Base-by-base conservation (phyloP, 1,140 invertebrate species). In the Ptiloglossa arizonensis region DNA sequence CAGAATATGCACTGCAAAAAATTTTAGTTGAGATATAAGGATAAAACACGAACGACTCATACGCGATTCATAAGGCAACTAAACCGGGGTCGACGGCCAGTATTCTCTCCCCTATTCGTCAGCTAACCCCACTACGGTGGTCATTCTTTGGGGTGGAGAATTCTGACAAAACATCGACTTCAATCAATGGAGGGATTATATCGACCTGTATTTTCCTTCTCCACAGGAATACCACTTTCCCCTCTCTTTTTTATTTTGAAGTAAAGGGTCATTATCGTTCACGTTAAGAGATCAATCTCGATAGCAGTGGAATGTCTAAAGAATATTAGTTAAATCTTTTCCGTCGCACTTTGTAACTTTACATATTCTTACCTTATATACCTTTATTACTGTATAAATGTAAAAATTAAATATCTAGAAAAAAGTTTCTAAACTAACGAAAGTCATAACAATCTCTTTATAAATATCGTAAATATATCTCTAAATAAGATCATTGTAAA, bases 101-200 rank as follows among this genome's bases (percentile, higher is more conserved):
- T 59, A 24, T 68, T 80, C 54, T 68, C 70, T 68, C 70, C 41
- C 78, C 66, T 63, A 80, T 64, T 71, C 71, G 66, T 62, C 52
- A 44, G 38, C 56, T 41, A 63, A 78, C 73, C 71, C 70, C 66
- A 73, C 60, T 73, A 66, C 41, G 44, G 41, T 29, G 41, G 62
- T 69, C n/a, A 77, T 73, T 56, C 69, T 56, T 80, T 35, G 60
- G 78, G 77, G 78, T 59, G 57, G 73, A 66, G 54, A 54, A 81
- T 81, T 84, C 79, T 80, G 69, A 84, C 82, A 85, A 82, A 81
- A 84, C 73, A 70, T 84, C 71, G 78, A 69, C 73, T 85, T 81
- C 74, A 72, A 85, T 85, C 82, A 85, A 85, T 81, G 83, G 71
- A 81, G 72, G 44, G 54, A 76, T 75, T 75, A 68, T 56, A 59